Base-by-base conservation (phyloP, 2,113 vertebrate genomes). In the Otus sunia region DNA sequence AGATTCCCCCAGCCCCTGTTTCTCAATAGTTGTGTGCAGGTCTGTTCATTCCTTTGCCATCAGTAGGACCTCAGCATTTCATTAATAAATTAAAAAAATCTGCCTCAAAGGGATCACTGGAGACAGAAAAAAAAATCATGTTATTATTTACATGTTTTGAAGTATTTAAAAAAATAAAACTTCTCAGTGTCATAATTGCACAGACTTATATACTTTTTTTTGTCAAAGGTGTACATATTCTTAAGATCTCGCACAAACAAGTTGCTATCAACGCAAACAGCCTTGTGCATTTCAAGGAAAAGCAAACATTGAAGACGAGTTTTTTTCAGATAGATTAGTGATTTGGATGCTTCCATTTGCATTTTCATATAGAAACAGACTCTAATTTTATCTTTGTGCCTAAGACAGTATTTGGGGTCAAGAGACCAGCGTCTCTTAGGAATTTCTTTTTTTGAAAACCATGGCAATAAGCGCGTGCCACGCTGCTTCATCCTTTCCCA, bases 401-500 rank as follows among this genome's bases (percentile, higher is more conserved):
- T 60, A 64, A 76, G 18, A 67, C n/a, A 73, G 45, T 29, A 43
- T 25, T 60, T 83, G 20, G 4, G 22, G 10, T 71, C 30, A 66
- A 74, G 21, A 60, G 12, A 69, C 19, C 23, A 36, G 5, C 16
- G 25, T 47, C 55, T 45, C 72, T 58, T 66, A 25, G 0, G 1
- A 72, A 60, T 83, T 62, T 59, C 5, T 34, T 29, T 50, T 37
- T 77, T 64, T 74, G 9, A 75, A 72, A 37, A 36, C 10, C 15
- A 7, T 8, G 26, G 22, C 32, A 92, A 64, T 69, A 69, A 93
- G 53, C 0, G 2, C 6, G 15, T 36, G 36, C 12, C 50, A 67
- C 0, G 0, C 29, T 49, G 16, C 30, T 90, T 21, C 6, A 0
- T 53, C 68, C 59, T 66, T 93, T 63, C 52, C 23, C 36, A 52